Evolutionary conservation across 2,888 invertebrate genomes (phyloP), one percentile per base, ranked within the genome.

Genomic region (Pristionchus arcanus): DNA sequence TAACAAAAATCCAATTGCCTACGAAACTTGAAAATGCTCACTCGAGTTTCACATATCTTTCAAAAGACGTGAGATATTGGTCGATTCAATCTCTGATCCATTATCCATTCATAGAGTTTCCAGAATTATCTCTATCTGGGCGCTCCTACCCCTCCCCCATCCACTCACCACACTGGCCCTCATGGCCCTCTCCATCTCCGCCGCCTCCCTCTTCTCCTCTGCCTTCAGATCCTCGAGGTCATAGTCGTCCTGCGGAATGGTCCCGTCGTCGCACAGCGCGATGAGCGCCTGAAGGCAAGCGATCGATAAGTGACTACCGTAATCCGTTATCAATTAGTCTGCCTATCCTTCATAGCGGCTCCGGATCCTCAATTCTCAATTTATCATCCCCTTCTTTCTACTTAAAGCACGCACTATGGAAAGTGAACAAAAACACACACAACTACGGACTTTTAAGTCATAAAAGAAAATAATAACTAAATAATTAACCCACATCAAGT

Each of bases 101-200:
- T n/a, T n/a, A n/a, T n/a, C n/a, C n/a, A n/a, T n/a, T n/a, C n/a
- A n/a, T n/a, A n/a, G n/a, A n/a, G n/a, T 49, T 13, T 49, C 42
- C 42, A 49, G 42, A 11, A 49, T 49, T 0, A 11, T 0, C 13
- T 9, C 42, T 49, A 49, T 19, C 63, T 15, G 0, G 63, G 21
- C 15, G 68, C 28, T 4, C 25, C 28, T 28, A 28, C 68, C 66
- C 15, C 25, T n/a, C n/a, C 11, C 28, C n/a, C n/a, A 28, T 11
- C 19, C 13, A n/a, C 81, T 81, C 81, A 81, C 81, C 81, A 53
- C n/a, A 53, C 81, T 81, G 42, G 13, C 34, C 71, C 71, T 71
- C 34, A 71, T 31, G 31, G 25, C 71, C 71, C 25, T 19, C 37
- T 81, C 19, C n/a, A 49, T 5, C 19, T 21, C 71, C 16, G 71